Base-by-base conservation (phyloP, 2,113 vertebrate species). In the Greenwoodochromis staneri region DNA sequence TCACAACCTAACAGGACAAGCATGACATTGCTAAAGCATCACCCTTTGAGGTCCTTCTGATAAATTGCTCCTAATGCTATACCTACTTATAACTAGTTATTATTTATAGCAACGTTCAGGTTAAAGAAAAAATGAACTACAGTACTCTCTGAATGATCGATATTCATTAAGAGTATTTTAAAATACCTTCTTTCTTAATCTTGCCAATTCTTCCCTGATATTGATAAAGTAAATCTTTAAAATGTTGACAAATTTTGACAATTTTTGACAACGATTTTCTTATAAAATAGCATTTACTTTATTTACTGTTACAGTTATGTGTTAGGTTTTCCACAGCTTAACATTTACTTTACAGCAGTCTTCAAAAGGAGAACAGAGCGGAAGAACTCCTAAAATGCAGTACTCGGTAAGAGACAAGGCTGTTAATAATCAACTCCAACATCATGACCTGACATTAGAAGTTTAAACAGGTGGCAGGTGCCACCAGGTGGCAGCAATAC, bases 1-100 rank as follows among this genome's bases (percentile, higher is more conserved):
- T 21, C n/a, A 11, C 21, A 55, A 7, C 6, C 21, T 13, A 13
- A 55, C 53, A 55, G 0, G 11, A 55, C 1, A 55, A 24, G 6
- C 11, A 55, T 7, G n/a, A 24, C 54, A 27, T 55, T 55, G 2
- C 10, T 13, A 55, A 55, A 55, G 4, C 21, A 55, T 27, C 54
- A 55, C 21, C 54, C 54, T 27, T 55, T 55, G 21, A 55, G n/a
- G 54, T 27, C 6, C 54, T 55, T 55, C 54, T 55, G 21, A 55
- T 7, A 27, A 13, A 55, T 3, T 7, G 6, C 21, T 24, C 11
- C 53, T 55, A 55, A 55, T 55, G 21, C 21, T 55, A 55, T 24
- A 24, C 21, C 53, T 55, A 54, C n/a, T 54, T 54, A 54, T 54
- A 54, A 24, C 47, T 54, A 24, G 6, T 54, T 54, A 54, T 24